Evolutionary conservation across 2,888 invertebrate species (phyloP).

Genomic region (Caenorhabditis drosophilae): DNA sequence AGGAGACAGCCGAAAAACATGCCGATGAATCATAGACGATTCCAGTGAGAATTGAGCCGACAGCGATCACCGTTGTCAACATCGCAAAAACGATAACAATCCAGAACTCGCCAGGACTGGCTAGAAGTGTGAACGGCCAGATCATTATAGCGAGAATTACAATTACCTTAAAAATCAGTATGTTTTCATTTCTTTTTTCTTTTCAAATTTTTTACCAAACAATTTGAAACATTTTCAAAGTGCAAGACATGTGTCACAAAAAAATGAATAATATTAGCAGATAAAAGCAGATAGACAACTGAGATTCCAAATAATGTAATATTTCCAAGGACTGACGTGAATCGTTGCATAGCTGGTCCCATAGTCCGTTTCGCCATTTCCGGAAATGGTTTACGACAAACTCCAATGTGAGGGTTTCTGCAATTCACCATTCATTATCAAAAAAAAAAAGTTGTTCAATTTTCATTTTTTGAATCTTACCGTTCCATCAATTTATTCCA

Average conservation of each 20-base stretch:
- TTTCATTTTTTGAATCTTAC: slow-evolving; percentile 4
- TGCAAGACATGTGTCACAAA: slow-evolving; percentile 43
- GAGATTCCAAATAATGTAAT: slow-evolving; percentile 64
- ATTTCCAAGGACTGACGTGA: slow-evolving; percentile 56
- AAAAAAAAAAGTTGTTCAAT: not conserved
- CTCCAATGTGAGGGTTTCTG: slow-evolving; percentile 50
- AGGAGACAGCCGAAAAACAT: slow-evolving; percentile 41
- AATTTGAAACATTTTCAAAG: slow-evolving; percentile 19
- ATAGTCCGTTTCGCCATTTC: slow-evolving; percentile 66
- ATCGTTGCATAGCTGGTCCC: slow-evolving; percentile 53
- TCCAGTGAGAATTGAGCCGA: slow-evolving; percentile 60
- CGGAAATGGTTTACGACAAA: slow-evolving; percentile 67
- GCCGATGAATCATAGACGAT: slow-evolving; percentile 47
- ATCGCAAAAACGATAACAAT: slow-evolving; percentile 66
- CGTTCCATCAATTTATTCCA: slow-evolving; percentile 63
- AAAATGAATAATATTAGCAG: slow-evolving; percentile 62
- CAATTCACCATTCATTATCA: not conserved
- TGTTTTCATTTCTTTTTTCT: no score
- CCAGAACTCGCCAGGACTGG: slow-evolving; percentile 68
- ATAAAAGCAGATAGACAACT: slow-evolving; percentile 65
- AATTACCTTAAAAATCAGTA: no score
- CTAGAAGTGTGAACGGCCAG: slow-evolving; percentile 64
- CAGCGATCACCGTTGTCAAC: slow-evolving; percentile 65
- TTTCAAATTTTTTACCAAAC: no score
- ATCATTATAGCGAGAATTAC: slow-evolving; percentile 45